phyloP scores from a whole-genome alignment of 1,140 invertebrate species.

The Potamilus streckersoni region DNA sequence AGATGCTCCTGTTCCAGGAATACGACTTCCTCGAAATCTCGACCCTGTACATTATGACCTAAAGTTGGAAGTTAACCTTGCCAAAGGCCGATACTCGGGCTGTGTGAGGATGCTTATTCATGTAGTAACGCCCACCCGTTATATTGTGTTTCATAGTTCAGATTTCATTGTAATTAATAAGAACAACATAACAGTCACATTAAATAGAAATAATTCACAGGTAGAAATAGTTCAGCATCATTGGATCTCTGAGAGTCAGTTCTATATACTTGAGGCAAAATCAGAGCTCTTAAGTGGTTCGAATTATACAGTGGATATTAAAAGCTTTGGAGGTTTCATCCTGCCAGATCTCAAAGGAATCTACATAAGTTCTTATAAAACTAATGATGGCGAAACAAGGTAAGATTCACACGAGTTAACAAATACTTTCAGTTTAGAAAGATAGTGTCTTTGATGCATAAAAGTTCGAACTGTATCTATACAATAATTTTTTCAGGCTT shows the following conservation, averaged over 20 bases:
- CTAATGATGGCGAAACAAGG: conserved; percentile 36
- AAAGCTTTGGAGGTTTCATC: conserved; percentile 37
- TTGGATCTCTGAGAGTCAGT: conserved; percentile 32
- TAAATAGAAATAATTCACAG: neutral
- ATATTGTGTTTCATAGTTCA: conserved; percentile 39
- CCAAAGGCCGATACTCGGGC: conserved; percentile 37
- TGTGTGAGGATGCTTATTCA: conserved; percentile 40
- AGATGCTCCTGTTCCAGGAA: neutral
- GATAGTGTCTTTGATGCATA: too few species aligned
- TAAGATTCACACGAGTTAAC: conserved; percentile 18
- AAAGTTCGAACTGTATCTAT: too few species aligned
- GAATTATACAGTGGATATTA: conserved; percentile 37
- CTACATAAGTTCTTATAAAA: conserved; percentile 50
- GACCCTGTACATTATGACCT: conserved; percentile 46
- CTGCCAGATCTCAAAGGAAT: conserved; percentile 43
- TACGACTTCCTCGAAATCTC: conserved; percentile 46
- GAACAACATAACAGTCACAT: conserved; percentile 3
- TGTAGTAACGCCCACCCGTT: conserved; percentile 27
- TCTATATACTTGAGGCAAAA: conserved; percentile 39
- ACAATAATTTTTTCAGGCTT: too few species aligned
- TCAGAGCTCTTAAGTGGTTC: conserved; percentile 21
- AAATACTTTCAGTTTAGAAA: too few species aligned
- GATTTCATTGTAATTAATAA: conserved; percentile 16
- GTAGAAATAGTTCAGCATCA: conserved; percentile 27
- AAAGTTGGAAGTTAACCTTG: conserved; percentile 37